phyloP scores from a whole-genome alignment of 2,888 invertebrate genomes.

The Calameuta pallipes region DNA sequence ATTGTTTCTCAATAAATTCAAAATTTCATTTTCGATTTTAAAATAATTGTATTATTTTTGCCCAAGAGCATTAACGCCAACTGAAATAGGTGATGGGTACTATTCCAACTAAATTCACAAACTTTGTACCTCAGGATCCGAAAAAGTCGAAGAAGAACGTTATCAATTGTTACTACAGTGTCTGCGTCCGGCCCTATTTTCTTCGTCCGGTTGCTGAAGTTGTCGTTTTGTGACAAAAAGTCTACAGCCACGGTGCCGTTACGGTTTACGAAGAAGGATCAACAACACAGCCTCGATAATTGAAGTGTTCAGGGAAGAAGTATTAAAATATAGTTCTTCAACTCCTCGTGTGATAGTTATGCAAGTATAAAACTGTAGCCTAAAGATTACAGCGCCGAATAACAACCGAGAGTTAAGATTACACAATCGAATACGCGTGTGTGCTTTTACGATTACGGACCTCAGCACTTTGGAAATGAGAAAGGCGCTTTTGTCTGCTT shows the following conservation, averaged over 20 bases:
- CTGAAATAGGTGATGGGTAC: neutral
- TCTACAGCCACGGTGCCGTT: neutral
- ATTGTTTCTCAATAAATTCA: neutral
- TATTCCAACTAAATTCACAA: slow-evolving; percentile 1
- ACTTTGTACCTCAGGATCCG: slow-evolving; percentile 2
- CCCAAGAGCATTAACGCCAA: neutral
- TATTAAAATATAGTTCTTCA: slow-evolving; percentile 44
- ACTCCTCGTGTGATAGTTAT: slow-evolving; percentile 26
- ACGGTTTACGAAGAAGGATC: neutral
- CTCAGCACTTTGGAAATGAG: neutral
- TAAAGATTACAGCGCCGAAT: slow-evolving; percentile 35
- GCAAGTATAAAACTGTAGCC: slow-evolving; percentile 46
- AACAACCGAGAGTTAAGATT: neutral
- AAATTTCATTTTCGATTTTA: neutral
- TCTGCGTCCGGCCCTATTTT: neutral
- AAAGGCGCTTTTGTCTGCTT: neutral
- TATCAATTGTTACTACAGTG: neutral
- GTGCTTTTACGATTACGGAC: neutral
- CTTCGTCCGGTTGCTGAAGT: neutral
- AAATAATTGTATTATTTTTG: neutral
- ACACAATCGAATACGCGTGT: neutral
- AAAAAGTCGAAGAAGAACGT: neutral
- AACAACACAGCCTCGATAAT: slow-evolving; percentile 51
- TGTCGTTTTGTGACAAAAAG: neutral
- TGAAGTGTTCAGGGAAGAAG: slow-evolving; percentile 47